Evolutionary conservation across 2,888 invertebrate species (phyloP), one percentile per base, ranked within the genome.

Genomic region (Ectobius pallidus): DNA sequence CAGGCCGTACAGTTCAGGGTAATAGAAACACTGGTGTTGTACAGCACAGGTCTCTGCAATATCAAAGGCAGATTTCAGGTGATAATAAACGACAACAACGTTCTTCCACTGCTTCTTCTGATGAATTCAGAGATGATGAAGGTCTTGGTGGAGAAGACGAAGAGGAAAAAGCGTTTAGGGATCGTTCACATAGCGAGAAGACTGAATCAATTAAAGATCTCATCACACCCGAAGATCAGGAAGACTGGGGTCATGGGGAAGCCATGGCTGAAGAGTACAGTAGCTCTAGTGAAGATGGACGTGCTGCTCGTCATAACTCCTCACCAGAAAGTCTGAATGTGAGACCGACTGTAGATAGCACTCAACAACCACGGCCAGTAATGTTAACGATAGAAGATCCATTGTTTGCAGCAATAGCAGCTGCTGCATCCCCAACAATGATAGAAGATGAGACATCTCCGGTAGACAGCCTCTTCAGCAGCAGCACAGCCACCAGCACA

Each of bases 401-500:
- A 1, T 91, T 92, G 78, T 93, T 94, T 78, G 93, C 92, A 0
- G 86, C 87, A 73, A 86, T 92, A 79, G 91, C 91, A 2, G 89
- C 63, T 75, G 87, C 89, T 20, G 91, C 90, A 52, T 88, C 89
- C 0, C 89, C 89, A 49, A 88, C 89, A 73, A 82, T 94, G 39
- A 84, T 94, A 34, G 93, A 93, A 76, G 94, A 94, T 78, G 94
- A 94, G 80, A 92, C 92, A 0, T 93, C 93, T 0, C 94, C 94
- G 16, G 92, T 92, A 0, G 93, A 93, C 78, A 93, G 93, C 80
- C 83, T 93, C 67, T 90, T 92, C 75, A 89, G 89, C 44, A 90
- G 90, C 78, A 89, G 87, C 14, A 61, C 73, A n/a, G 87, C 72
- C 87, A 87, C 55, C 18, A 75, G 62, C 52, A 62, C 62, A 34